Base-by-base conservation (phyloP, 2,888 invertebrate genomes). In the Rugalucina vietnamica region DNA sequence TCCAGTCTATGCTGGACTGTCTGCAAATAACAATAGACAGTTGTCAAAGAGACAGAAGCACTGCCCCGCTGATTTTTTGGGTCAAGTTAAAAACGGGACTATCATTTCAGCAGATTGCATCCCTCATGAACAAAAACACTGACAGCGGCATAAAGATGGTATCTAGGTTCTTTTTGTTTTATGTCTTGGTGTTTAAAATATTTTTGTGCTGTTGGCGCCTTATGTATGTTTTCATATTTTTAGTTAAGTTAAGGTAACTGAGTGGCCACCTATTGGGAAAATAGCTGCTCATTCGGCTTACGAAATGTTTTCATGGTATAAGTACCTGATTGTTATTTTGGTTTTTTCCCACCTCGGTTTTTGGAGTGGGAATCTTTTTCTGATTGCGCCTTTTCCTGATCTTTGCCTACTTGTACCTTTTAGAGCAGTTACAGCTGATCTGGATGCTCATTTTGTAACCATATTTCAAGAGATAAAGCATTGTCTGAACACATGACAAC, bases 51-150 rank as follows among this genome's bases (percentile, higher is more conserved):
- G 54, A 54, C 54, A 54, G 21, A 54, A 54, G 54, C 21, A 54
- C 54, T 54, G 54, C 54, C 4, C 21, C 24, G n/a, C 24, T 54
- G 3, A 54, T 54, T 14, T 54, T 54, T 54, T 54, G 54, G 54
- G 21, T 54, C 4, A 54, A 54, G 54, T 24, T 54, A 4, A 21
- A 54, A 54, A 54, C 54, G 4, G 54, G 54, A 14, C 21, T 21
- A 24, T 54, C 54, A 54, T 54, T 54, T 54, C 54, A 54, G n/a
- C 54, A 54, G n/a, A 54, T 54, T 54, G 54, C 54, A n/a, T 54
- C 54, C 24, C n/a, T 54, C 3, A 18, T 54, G 10, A 54, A 54
- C 24, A 8, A 12, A 24, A 54, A 54, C 24, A 54, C 10, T 12
- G 54, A 54, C 8, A 21, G 21, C 24, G 54, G 54, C 10, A 5